phyloP scores from a whole-genome alignment of 1,140 invertebrate species.

The Dreissena polymorpha region DNA sequence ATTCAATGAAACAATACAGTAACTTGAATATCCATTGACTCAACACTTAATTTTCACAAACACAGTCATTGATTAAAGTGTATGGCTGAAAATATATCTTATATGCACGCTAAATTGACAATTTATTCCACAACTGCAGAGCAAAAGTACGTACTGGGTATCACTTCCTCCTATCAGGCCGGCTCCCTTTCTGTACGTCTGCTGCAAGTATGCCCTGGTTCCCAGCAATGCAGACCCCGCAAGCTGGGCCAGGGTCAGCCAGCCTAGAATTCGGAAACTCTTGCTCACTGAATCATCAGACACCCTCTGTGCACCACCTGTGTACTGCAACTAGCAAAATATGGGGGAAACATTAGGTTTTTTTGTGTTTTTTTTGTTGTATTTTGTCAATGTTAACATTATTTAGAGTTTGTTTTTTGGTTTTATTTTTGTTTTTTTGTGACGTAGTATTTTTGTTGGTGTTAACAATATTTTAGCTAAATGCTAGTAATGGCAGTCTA shows the following conservation, averaged over 20 bases:
- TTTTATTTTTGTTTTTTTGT: too few species aligned
- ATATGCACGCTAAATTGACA: background rate
- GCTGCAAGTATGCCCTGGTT: slow-evolving; percentile 51
- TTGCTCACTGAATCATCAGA: slow-evolving; percentile 36
- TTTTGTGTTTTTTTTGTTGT: too few species aligned
- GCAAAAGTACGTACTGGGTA: background rate
- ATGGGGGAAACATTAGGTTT: too few species aligned
- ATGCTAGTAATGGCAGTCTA: too few species aligned
- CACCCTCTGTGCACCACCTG: slow-evolving; percentile 14
- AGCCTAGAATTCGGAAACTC: slow-evolving; percentile 83
- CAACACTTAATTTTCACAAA: background rate
- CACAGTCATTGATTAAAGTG: background rate
- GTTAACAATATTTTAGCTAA: too few species aligned
- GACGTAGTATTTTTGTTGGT: too few species aligned
- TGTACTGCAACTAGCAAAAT: slow-evolving; percentile 80
- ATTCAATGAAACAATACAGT: background rate
- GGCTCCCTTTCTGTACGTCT: slow-evolving; percentile 6
- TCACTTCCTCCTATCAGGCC: slow-evolving; percentile 2
- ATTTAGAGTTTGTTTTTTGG: too few species aligned
- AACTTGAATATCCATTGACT: background rate
- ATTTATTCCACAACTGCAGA: background rate
- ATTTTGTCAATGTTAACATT: too few species aligned
- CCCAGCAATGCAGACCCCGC: slow-evolving; percentile 50
- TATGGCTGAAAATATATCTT: background rate
- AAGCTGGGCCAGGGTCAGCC: slow-evolving; percentile 82